These are phyloP conservation scores for Aleiodes leptofemur DNA, from an alignment of 2,888 invertebrate genomes.

Conservation along the genomic window DNA sequence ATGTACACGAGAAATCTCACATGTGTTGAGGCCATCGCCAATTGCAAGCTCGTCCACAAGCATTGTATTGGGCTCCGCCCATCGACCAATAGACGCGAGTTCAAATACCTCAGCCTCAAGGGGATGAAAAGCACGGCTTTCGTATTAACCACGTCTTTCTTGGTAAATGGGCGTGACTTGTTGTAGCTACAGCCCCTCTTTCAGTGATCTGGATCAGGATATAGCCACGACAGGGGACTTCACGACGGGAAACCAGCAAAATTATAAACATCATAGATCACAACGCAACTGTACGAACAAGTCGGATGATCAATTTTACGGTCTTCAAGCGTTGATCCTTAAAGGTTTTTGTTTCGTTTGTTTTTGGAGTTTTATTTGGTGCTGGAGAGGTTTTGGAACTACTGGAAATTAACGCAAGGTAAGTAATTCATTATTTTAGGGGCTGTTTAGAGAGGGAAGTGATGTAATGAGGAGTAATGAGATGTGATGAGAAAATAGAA, in stretches of 20 bases:
- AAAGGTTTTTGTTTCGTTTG: too few relatives aligned
- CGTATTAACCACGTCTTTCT: background rate
- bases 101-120: background rate
- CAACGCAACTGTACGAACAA: constrained; percentile 54
- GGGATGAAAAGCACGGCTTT: background rate
- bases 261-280: constrained; percentile 66
- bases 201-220: constrained; percentile 47
- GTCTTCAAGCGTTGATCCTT: constrained; percentile 4
- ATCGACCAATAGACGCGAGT: constrained; percentile 56
- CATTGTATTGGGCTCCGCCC: constrained; percentile 57
- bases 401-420: too few relatives aligned
- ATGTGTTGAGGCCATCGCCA: constrained; percentile 52
- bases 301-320: constrained; percentile 52
- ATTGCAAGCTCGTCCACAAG: constrained; percentile 58
- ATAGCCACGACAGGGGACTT: constrained; percentile 38
- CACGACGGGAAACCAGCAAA: constrained; percentile 56
- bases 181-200: constrained; percentile 54
- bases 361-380: too few relatives aligned
- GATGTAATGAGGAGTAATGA: too few relatives aligned
- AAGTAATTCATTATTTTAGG: too few relatives aligned
- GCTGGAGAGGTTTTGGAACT: too few relatives aligned
- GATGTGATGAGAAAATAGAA: too few relatives aligned
- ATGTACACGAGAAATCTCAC: background rate
- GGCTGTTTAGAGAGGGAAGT: too few relatives aligned
- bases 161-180: constrained; percentile 47